These are phyloP conservation scores for Todus mexicanus DNA, from an alignment of 2,797 vertebrate species.

Conservation along the genomic window DNA sequence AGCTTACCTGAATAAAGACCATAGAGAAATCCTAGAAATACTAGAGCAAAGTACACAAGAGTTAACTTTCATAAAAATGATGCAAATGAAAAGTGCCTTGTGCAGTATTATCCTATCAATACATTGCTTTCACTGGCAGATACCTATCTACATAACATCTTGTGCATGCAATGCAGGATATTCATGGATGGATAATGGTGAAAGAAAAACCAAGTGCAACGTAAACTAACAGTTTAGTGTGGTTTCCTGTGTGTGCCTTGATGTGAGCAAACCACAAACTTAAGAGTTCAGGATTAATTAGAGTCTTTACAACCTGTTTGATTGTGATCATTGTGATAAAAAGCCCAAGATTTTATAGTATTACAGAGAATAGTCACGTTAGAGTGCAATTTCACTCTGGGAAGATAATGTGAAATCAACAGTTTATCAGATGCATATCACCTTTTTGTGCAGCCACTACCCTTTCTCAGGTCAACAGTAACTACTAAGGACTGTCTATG, in stretches of 20 bases:
- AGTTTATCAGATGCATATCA: not conserved
- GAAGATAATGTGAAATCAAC: not conserved
- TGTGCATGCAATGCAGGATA: not conserved
- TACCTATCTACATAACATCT: not conserved
- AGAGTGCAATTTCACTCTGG: not conserved
- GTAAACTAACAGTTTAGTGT: not conserved
- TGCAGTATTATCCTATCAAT: not conserved
- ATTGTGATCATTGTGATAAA: not conserved
- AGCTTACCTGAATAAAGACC: not conserved
- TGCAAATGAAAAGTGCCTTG: not conserved
- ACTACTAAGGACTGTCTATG: not conserved
- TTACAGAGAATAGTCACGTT: not conserved
- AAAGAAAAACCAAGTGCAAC: not conserved
- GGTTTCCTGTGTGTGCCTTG: not conserved
- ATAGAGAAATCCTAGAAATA: not conserved
- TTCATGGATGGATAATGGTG: not conserved
- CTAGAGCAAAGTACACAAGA: not conserved
- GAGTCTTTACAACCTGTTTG: not conserved
- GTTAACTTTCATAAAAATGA: not conserved
- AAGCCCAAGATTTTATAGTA: not conserved
- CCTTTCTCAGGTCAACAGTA: not conserved
- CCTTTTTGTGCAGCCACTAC: not conserved
- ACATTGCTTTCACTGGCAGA: not conserved
- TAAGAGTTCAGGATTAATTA: not conserved
- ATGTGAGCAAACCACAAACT: not conserved